Evolutionary conservation across 2,797 vertebrate species (phyloP), one percentile per base, ranked within the genome.

Genomic region (Centropyge bicolor): DNA sequence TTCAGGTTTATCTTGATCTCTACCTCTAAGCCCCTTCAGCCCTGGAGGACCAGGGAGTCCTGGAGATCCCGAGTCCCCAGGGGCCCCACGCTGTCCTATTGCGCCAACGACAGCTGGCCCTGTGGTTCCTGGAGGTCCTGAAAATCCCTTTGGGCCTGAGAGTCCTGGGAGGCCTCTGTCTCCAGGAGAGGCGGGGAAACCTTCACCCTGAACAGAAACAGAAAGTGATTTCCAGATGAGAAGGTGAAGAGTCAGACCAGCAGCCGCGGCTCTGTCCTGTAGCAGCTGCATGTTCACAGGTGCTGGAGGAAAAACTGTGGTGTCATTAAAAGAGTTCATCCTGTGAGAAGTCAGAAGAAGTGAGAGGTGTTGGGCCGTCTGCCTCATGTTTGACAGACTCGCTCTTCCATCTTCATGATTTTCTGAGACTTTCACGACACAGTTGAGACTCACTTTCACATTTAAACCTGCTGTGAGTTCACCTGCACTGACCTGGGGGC

Each of bases 1-100:
- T 27, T 83, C 24, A 59, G 5, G 38, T 4, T 4, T 5, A 66
- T 10, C 46, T 36, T 4, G 2, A 67, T 10, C 45, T 41, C 76
- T 60, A 95, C 95, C 95, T 85, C 17, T 77, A 27, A 78, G 51
- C 8, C 95, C 95, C 68, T 91, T 95, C 2, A 14, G 27, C 1
- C 95, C 95, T 1, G 57, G 51, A 3, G 16, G 3, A 16, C 95
- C 95, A 11, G 31, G 46, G 4, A 36, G 24, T 51, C 95, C 95
- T 51, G 52, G 19, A 8, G 49, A 59, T 60, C 95, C 95, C 0
- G 74, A 75, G 2, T 93, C 74, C 7, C 95, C 95, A 41, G 78
- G 56, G 40, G 17, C 3, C 10, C 95, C 95, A 3, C 82, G 86
- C 1, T 49, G 3, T 54, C 95, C 95, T 24, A 88, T 8, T 19